Percentiles rank a stretch among this genome's conserved stretches.
Evolutionary conservation across 2,888 invertebrate species (phyloP).

Genomic region (Macroteleia sp.): DNA sequence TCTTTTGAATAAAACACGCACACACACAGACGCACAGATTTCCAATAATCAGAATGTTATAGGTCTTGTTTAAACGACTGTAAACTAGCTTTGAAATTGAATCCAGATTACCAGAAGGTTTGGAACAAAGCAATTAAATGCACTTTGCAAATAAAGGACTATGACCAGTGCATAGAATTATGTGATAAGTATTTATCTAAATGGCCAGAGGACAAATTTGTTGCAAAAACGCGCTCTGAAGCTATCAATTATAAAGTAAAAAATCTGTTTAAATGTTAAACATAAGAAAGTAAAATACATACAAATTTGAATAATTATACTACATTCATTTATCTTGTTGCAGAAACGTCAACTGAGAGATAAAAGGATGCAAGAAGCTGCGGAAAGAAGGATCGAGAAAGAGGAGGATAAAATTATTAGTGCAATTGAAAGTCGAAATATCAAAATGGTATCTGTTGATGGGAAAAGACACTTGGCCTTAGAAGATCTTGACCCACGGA

Average conservation of each 20-base stretch:
- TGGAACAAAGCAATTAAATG: conserved; percentile 90
- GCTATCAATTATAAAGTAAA: conserved; percentile 85
- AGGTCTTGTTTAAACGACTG: conserved; percentile 92
- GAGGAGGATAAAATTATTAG: conserved; percentile 83
- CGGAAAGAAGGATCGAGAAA: conserved; percentile 83
- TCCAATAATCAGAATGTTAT: conserved; percentile 21
- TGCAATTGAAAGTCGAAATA: conserved; percentile 83
- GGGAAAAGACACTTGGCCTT: conserved; percentile 83
- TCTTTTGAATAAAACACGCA: too few species aligned
- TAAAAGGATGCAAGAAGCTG: conserved; percentile 85
- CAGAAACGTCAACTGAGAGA: conserved; percentile 85
- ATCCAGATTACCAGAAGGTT: conserved; percentile 91
- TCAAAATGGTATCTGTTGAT: conserved; percentile 84
- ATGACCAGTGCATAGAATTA: conserved; percentile 89
- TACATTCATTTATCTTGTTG: neutral
- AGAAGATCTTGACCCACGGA: conserved; percentile 87
- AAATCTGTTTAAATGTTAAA: too few species aligned
- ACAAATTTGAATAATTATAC: neutral
- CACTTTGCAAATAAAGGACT: conserved; percentile 88
- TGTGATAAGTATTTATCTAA: conserved; percentile 88
- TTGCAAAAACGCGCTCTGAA: conserved; percentile 85
- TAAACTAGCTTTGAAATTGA: conserved; percentile 89
- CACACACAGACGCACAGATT: too few species aligned
- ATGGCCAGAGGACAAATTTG: conserved; percentile 85
- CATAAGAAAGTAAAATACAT: too few species aligned